Evolutionary conservation across 2,797 vertebrate species (phyloP), one percentile per base, ranked within the genome.

Genomic region (Anabas testudineus): DNA sequence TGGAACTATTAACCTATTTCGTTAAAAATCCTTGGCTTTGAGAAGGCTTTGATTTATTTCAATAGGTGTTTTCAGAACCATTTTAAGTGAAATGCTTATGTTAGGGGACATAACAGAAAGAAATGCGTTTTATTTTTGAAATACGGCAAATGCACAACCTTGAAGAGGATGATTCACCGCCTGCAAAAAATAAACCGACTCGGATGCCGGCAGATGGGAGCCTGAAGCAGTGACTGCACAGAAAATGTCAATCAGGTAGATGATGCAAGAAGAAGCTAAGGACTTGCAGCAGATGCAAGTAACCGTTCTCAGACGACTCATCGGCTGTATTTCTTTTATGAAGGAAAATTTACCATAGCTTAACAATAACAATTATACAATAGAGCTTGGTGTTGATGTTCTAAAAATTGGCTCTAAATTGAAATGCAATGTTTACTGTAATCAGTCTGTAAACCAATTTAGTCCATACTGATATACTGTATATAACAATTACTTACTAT

Each of bases 81-180:
- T 74, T 70, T 30, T 52, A 59, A 76, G 82, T 18, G 18, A 75
- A 53, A 57, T 51, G 58, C 49, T 70, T 22, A 24, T 82, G 64
- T 81, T 82, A 46, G 1, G 42, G 52, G 65, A 69, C 76, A 75
- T 56, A 24, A 65, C 18, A 45, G 39, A 37, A 30, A 53, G 48
- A 62, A 30, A 34, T 4, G 30, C 3, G 21, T 66, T 77, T 57
- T 62, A 22, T 74, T 79, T 81, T 58, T 60, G 37, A 70, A 49
- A 79, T 47, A 26, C 41, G 34, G 51, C 67, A 21, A 83, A 70
- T 41, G 72, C 39, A 64, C 42, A 74, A 62, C 65, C 61, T 80
- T 74, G 79, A 83, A 87, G 65, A 70, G 45, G 67, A 84, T 80
- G 86, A 88, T 83, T 87, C 83, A 89, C 79, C 74, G 85, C 76